phyloP scores from a whole-genome alignment of 2,888 invertebrate species.

The Homarus gammarus region DNA sequence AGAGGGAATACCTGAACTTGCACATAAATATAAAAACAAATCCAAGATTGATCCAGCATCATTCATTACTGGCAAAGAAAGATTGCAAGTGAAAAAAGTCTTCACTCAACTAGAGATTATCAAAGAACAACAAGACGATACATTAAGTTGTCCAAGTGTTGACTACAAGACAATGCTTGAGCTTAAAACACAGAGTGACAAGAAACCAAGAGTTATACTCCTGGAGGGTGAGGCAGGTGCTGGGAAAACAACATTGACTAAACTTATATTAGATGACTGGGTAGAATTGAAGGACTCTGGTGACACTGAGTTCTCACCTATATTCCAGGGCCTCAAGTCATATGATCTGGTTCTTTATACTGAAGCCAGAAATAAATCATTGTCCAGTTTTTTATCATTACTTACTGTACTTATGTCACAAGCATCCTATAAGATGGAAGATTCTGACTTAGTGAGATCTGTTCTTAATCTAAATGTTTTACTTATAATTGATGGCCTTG shows the following conservation, averaged over 20 bases:
- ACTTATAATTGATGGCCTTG: slow-evolving; percentile 43
- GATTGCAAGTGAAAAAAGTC: slow-evolving; percentile 18
- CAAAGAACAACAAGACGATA: background rate
- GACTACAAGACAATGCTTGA: slow-evolving; percentile 15
- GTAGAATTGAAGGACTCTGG: background rate
- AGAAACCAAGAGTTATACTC: slow-evolving; percentile 13
- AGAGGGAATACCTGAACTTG: background rate
- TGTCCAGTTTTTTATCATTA: slow-evolving; percentile 26
- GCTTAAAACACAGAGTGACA: background rate
- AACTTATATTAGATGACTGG: slow-evolving; percentile 46
- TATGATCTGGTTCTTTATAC: slow-evolving; percentile 41
- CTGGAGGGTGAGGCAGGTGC: slow-evolving; percentile 53
- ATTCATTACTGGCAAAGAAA: slow-evolving; percentile 38
- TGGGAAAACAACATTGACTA: slow-evolving; percentile 52
- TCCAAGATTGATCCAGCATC: slow-evolving; percentile 46
- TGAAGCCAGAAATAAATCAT: slow-evolving; percentile 32
- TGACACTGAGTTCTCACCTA: too few species aligned
- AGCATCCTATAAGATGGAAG: background rate
- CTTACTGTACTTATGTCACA: slow-evolving; percentile 15
- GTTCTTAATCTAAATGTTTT: slow-evolving; percentile 22
- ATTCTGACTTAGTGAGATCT: slow-evolving; percentile 16
- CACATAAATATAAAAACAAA: background rate
- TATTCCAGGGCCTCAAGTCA: background rate
- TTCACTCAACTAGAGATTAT: slow-evolving; percentile 39
- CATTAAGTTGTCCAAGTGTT: background rate